Percentiles rank a stretch among this genome's conserved stretches.
Evolutionary conservation across 2,888 invertebrate species (phyloP).

Genomic region (Anaspis maculata): DNA sequence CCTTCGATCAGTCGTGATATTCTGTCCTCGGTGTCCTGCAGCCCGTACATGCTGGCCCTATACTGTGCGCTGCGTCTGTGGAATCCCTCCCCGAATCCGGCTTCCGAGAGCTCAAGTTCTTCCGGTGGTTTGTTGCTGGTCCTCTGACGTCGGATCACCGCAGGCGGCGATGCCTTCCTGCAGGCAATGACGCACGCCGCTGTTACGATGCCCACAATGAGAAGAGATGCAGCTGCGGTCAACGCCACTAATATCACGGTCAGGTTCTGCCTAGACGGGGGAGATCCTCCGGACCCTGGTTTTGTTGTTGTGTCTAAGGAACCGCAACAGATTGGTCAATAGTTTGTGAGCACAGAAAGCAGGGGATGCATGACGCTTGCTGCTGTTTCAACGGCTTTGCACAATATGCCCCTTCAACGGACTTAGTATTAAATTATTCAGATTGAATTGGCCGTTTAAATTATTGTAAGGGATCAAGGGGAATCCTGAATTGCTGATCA

Average conservation of each 20-base stretch:
- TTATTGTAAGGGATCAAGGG: slow-evolving; percentile 5
- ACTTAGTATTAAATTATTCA: slow-evolving; percentile 13
- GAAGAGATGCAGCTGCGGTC: slow-evolving; percentile 34
- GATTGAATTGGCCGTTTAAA: slow-evolving; percentile 4
- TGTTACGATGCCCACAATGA: slow-evolving; percentile 36
- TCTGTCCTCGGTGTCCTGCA: slow-evolving; percentile 35
- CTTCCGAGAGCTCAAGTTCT: slow-evolving; percentile 38
- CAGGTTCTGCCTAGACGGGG: slow-evolving; percentile 26
- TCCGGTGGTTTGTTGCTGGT: slow-evolving; percentile 33
- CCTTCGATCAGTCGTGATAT: slow-evolving; percentile 33
- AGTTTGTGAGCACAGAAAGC: slow-evolving; percentile 14
- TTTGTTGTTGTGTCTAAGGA: slow-evolving; percentile 22
- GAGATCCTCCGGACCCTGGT: slow-evolving; percentile 18
- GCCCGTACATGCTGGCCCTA: slow-evolving; percentile 38
- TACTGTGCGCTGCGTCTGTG: slow-evolving; percentile 39
- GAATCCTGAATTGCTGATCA: slow-evolving; percentile 6
- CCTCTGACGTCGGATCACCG: slow-evolving; percentile 26
- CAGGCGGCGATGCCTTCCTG: slow-evolving; percentile 26
- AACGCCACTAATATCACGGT: slow-evolving; percentile 38
- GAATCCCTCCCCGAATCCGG: slow-evolving; percentile 41
- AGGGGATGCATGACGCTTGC: slow-evolving; percentile 15
- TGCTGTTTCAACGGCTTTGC: neutral
- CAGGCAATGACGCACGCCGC: slow-evolving; percentile 37
- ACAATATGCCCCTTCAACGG: too few relatives aligned
- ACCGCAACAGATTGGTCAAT: slow-evolving; percentile 23